Evolutionary conservation across 2,888 invertebrate genomes (phyloP), one percentile per base, ranked within the genome.

Genomic region (Rhaphigaster nebulosa): DNA sequence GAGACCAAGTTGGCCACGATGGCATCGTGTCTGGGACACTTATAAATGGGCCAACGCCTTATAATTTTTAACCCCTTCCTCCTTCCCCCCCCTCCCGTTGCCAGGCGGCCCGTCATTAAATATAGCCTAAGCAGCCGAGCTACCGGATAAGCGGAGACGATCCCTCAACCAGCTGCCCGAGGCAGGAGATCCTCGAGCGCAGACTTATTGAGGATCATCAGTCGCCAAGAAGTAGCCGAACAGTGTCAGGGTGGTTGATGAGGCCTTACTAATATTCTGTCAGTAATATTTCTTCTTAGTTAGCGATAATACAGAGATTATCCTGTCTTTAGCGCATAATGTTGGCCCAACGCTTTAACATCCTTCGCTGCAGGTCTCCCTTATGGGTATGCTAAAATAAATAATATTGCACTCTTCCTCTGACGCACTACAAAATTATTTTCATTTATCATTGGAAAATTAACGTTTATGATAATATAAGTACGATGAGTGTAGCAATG

Each of bases 261-360:
- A 10, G 15, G 15, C 20, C 15, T 38, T 2, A 26, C 70, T 76
- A 76, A 76, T 76, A 20, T 23, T 29, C 6, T 76, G 38, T 65
- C 34, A 38, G 38, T 38, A 76, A 76, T 76, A 34, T 38, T 38
- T 76, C 70, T 76, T 76, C 70, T 76, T 76, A 76, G 70, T 76
- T 38, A 38, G 34, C 34, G 6, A 20, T 76, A 76, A 76, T 76
- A 20, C 34, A 23, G 20, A 76, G 70, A 76, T 76, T 76, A 76
- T 38, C 34, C 38, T 12, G 1, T 76, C 34, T 76, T 76, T 76
- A 76, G 70, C 70, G 70, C 34, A 38, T 38, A 76, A 76, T 76
- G 70, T 29, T 1, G 34, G 29, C 70, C 20, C 34, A 1, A 20
- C 1, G 70, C 34, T 1, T 76, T 76, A 18, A 38, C 34, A 18